Conservation (phyloP, 2,113 vertebrate species). For the Daboia siamensis region DNA sequence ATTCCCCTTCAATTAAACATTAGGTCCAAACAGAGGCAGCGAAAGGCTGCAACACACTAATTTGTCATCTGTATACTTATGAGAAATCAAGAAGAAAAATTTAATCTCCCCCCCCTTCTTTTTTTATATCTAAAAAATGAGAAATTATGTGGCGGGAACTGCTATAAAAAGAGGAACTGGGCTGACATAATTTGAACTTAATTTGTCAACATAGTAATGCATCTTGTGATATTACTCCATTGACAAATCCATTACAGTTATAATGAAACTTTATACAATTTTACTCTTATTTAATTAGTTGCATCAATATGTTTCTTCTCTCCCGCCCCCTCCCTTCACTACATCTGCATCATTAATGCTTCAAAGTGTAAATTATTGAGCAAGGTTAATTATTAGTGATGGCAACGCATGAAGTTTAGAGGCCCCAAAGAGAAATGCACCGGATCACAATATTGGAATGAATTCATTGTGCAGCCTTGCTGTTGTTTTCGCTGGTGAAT, state of each 20-base stretch:
- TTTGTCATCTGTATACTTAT: slow-evolving; percentile 58
- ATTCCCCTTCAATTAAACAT: slow-evolving; percentile 70
- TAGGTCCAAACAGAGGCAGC: slow-evolving; percentile 60
- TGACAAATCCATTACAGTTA: slow-evolving; percentile 72
- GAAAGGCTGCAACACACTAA: slow-evolving; percentile 58
- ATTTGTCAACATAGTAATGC: slow-evolving; percentile 71
- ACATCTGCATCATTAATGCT: slow-evolving; percentile 61
- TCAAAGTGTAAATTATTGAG: slow-evolving; percentile 66
- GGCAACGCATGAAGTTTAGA: slow-evolving; percentile 57
- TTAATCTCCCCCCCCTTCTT: neutral
- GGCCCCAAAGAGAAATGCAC: slow-evolving; percentile 41
- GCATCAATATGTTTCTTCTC: slow-evolving; percentile 53
- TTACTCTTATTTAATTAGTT: slow-evolving; percentile 74
- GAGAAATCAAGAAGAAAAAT: slow-evolving; percentile 49
- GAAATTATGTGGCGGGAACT: slow-evolving; percentile 64
- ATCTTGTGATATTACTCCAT: slow-evolving; percentile 57
- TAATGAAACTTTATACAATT: slow-evolving; percentile 69
- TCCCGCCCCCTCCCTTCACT: slow-evolving; percentile 17
- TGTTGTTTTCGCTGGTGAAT: slow-evolving; percentile 50
- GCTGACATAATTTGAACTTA: slow-evolving; percentile 66
- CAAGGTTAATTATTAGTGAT: slow-evolving; percentile 61
- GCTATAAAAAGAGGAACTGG: slow-evolving; percentile 61
- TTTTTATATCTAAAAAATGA: slow-evolving; percentile 47
- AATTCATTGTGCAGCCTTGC: slow-evolving; percentile 40
- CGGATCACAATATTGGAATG: slow-evolving; percentile 49